These are phyloP conservation scores for Zaprionus ornatus DNA, from an alignment of 1,140 invertebrate genomes.

Conservation along the genomic window DNA sequence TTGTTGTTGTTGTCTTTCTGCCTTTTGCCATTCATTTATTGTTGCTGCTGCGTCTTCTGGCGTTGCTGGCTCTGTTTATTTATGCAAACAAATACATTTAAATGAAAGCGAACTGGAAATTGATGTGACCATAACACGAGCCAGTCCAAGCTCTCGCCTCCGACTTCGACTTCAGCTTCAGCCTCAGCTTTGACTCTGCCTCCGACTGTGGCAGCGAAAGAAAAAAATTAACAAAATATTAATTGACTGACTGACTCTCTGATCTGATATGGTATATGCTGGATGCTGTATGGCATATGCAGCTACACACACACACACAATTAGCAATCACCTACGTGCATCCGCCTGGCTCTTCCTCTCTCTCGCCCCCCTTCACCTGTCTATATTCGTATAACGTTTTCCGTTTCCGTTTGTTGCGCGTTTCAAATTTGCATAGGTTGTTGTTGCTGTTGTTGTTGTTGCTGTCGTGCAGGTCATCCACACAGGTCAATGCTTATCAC, in stretches of 20 bases:
- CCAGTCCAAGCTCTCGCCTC: conserved; percentile 21
- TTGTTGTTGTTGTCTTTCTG: conserved; percentile 1
- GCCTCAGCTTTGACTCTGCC: not conserved
- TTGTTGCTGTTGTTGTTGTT: conserved; percentile 1
- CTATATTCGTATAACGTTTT: conserved; percentile 55
- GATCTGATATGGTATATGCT: conserved; percentile 49
- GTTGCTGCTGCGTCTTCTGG: conserved; percentile 8
- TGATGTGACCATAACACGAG: conserved; percentile 67
- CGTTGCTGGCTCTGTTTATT: conserved; percentile 43
- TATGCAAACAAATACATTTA: conserved; percentile 74
- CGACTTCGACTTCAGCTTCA: not conserved
- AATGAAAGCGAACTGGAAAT: conserved; percentile 53
- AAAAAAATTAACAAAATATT: conserved; percentile 57
- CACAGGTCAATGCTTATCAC: conserved; percentile 29
- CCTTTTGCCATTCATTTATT: conserved; percentile 11
- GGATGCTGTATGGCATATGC: conserved; percentile 2
- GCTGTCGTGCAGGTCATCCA: conserved; percentile 11
- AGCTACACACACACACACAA: conserved; percentile 9
- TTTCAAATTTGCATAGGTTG: conserved; percentile 61
- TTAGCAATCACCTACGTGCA: conserved; percentile 4
- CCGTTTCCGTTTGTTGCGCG: conserved; percentile 61
- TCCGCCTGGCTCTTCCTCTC: conserved; percentile 6
- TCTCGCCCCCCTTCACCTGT: conserved; percentile 24
- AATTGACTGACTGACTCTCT: conserved; percentile 70
- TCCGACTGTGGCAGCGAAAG: not conserved